Conservation (phyloP, 1,140 invertebrate genomes). For the Anadara kagoshimensis region DNA sequence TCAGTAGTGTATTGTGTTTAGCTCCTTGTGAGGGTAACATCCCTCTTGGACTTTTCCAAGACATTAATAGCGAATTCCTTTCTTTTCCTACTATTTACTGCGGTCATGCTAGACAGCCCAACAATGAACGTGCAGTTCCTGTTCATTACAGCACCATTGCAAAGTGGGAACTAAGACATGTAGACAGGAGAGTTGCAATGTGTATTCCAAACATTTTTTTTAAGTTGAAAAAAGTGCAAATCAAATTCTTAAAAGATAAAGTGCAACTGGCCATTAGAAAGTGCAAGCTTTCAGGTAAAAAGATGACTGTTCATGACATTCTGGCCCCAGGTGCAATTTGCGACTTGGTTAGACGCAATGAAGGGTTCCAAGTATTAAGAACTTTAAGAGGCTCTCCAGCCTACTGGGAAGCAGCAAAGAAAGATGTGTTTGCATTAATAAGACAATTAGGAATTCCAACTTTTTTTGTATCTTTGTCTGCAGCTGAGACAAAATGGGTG, state of each 20-base stretch:
- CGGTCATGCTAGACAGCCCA: too few species aligned
- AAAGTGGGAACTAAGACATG: conserved; percentile 29
- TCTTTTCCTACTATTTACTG: conserved; percentile 42
- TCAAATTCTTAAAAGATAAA: conserved; percentile 24
- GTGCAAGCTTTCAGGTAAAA: conserved; percentile 25
- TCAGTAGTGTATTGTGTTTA: conserved; percentile 20
- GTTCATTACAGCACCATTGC: conserved; percentile 25
- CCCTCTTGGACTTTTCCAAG: conserved; percentile 39
- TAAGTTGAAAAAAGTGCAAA: conserved; percentile 24
- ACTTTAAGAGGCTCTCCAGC: conserved; percentile 37
- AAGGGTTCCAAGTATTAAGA: conserved; percentile 31
- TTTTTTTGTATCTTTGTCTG: conserved; percentile 40
- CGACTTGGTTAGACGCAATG: conserved; percentile 13
- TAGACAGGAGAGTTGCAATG: conserved; percentile 30
- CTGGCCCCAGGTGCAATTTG: conserved; percentile 7
- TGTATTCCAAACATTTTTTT: conserved; percentile 18
- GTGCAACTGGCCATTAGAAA: conserved; percentile 24
- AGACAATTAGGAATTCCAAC: conserved; percentile 41
- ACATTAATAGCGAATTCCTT: conserved; percentile 39
- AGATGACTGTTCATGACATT: conserved; percentile 26
- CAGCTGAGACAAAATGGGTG: conserved; percentile 26
- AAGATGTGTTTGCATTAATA: conserved; percentile 35
- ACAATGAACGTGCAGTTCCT: conserved; percentile 7
- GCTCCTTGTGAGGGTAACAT: conserved; percentile 35
- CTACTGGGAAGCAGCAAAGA: conserved; percentile 37